Conservation (phyloP, 1,140 invertebrate genomes). For the Drosophila mauritiana region DNA sequence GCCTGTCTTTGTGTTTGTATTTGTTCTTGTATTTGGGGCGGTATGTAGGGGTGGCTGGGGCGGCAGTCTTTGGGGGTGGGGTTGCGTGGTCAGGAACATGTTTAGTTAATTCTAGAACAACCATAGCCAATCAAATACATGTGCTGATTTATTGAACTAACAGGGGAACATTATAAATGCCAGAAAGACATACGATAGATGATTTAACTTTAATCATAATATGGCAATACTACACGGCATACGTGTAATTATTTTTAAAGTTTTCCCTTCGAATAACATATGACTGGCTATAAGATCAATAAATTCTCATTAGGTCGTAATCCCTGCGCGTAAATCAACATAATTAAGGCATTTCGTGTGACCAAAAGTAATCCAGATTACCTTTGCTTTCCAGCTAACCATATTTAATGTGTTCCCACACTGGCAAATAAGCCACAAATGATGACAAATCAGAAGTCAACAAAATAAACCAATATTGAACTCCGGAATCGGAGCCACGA, state of each 20-base stretch:
- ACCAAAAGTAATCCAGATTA: conserved; percentile 12
- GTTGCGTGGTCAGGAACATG: neutral
- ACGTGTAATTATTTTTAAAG: too few relatives aligned
- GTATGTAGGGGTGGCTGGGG: conserved; percentile 1
- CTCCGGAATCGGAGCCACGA: conserved; percentile 33
- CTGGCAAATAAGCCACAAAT: conserved; percentile 19
- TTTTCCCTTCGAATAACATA: too few relatives aligned
- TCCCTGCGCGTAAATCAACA: conserved; percentile 4
- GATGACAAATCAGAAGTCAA: conserved; percentile 46
- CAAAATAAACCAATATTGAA: conserved; percentile 58
- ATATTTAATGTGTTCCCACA: conserved; percentile 31
- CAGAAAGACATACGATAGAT: neutral
- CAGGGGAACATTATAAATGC: neutral
- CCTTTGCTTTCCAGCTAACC: conserved; percentile 18
- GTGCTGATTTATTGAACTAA: conserved; percentile 2
- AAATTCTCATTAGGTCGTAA: neutral
- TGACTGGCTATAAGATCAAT: neutral
- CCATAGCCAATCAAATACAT: neutral
- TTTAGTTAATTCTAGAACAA: conserved; percentile 22
- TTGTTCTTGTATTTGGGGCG: conserved; percentile 2
- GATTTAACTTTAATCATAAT: too few relatives aligned
- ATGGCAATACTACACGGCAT: too few relatives aligned
- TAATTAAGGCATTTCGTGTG: conserved; percentile 17
- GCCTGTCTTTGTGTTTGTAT: conserved; percentile 8
- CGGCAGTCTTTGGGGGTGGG: neutral